These are phyloP conservation scores for Zele albiditarsus DNA, from an alignment of 2,888 invertebrate species.

Conservation along the genomic window DNA sequence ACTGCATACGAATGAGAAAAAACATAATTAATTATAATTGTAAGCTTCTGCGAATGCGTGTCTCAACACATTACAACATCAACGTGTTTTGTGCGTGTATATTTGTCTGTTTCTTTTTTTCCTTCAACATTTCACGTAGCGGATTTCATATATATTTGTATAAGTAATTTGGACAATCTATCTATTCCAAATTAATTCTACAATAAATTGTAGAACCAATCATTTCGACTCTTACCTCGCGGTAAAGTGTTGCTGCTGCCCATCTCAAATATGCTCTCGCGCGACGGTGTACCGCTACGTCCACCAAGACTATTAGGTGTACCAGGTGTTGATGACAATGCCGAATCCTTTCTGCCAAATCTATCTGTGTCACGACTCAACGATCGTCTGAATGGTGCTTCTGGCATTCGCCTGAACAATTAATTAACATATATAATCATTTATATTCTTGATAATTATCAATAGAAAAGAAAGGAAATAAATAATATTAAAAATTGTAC, in stretches of 20 bases:
- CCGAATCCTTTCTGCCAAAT: conserved; percentile 62
- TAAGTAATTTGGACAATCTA: conserved; percentile 33
- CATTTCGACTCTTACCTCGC: conserved; percentile 64
- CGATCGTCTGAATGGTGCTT: conserved; percentile 67
- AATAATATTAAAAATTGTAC: neutral
- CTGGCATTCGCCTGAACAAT: conserved; percentile 63
- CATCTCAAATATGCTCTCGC: conserved; percentile 66
- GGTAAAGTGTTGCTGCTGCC: conserved; percentile 69
- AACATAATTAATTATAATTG: conserved; percentile 37
- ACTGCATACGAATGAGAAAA: conserved; percentile 40
- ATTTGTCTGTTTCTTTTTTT: conserved; percentile 46
- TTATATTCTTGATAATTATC: neutral
- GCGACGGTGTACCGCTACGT: conserved; percentile 57
- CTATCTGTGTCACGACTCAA: conserved; percentile 66
- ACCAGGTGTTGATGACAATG: conserved; percentile 58
- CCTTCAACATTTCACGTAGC: conserved; percentile 19
- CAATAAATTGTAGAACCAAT: conserved; percentile 37
- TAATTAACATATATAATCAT: conserved; percentile 17
- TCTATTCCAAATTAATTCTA: conserved; percentile 46
- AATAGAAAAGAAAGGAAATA: neutral
- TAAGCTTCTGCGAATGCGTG: conserved; percentile 59
- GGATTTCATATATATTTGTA: conserved; percentile 10
- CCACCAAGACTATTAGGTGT: conserved; percentile 61
- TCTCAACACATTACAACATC: conserved; percentile 60
- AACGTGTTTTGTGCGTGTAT: conserved; percentile 49